phyloP scores from a whole-genome alignment of 2,797 vertebrate species.

The Enteromius radiatus region DNA sequence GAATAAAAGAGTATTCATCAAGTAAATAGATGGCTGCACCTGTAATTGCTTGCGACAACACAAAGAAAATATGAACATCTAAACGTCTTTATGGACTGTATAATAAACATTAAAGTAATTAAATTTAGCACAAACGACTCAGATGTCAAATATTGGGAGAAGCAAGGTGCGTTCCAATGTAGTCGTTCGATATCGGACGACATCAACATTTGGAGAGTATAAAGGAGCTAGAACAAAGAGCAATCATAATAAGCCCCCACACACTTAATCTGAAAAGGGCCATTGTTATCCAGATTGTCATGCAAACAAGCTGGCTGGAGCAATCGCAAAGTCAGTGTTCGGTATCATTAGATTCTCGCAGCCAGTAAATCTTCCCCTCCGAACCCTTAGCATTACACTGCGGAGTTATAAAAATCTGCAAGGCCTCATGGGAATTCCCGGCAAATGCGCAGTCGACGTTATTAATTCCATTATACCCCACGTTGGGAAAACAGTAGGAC shows the following conservation, averaged over 20 bases:
- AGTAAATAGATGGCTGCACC: constrained; percentile 94
- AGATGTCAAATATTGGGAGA: constrained; percentile 79
- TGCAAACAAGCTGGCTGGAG: constrained; percentile 56
- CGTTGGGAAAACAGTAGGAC: constrained; percentile 72
- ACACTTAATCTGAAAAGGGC: constrained; percentile 41
- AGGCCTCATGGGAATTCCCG: constrained; percentile 66
- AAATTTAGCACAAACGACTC: constrained; percentile 85
- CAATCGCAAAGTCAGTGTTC: constrained; percentile 53
- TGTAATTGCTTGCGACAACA: constrained; percentile 89
- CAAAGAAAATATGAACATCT: constrained; percentile 86
- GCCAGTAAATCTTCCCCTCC: constrained; percentile 67
- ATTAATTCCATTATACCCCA: constrained; percentile 78
- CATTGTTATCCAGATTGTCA: constrained; percentile 49
- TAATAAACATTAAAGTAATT: constrained; percentile 93
- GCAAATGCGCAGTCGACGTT: constrained; percentile 71
- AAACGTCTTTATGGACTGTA: constrained; percentile 89
- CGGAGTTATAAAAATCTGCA: constrained; percentile 69
- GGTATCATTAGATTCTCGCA: constrained; percentile 61
- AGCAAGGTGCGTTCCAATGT: constrained; percentile 26
- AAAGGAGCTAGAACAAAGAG: constrained; percentile 47
- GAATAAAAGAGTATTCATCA: constrained; percentile 92
- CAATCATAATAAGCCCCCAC: constrained; percentile 47
- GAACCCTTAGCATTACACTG: constrained; percentile 62
- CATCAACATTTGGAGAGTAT: constrained; percentile 39
- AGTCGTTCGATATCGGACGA: constrained; percentile 13